These are phyloP conservation scores for Cephus pulcher DNA, from an alignment of 2,888 invertebrate species.

Conservation along the genomic window DNA sequence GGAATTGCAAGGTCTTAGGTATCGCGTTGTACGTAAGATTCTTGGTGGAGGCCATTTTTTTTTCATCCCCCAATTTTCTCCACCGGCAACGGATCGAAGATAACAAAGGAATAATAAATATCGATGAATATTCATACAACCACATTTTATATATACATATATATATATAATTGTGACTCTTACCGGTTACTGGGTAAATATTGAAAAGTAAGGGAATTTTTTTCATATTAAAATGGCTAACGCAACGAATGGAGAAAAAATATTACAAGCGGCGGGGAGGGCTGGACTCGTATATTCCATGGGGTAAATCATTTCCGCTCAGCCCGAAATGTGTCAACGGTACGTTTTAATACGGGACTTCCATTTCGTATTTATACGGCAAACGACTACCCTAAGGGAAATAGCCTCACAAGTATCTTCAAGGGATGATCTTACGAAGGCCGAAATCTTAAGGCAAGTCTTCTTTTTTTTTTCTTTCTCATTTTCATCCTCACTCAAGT, in stretches of 20 bases:
- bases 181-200: not conserved
- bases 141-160: not conserved
- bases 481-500: not conserved
- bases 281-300: no score
- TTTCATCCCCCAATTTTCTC: not conserved
- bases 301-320: no score
- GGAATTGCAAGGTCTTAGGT: not conserved
- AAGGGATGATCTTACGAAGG: conserved; percentile 26
- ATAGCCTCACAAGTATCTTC: not conserved
- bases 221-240: not conserved
- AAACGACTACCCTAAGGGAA: not conserved
- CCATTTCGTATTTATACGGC: not conserved
- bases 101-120: not conserved
- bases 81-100: not conserved
- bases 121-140: not conserved
- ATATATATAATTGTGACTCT: not conserved
- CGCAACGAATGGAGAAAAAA: not conserved
- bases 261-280: not conserved
- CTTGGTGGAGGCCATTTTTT: not conserved
- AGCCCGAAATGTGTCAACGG: not conserved
- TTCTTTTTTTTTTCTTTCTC: not conserved
- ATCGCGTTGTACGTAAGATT: no score
- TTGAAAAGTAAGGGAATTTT: not conserved
- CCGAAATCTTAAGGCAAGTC: not conserved
- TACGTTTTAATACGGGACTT: not conserved